Percentiles rank a stretch among this genome's conserved stretches.
Evolutionary conservation across 2,113 vertebrate species (phyloP).

Genomic region (Menura novaehollandiae): DNA sequence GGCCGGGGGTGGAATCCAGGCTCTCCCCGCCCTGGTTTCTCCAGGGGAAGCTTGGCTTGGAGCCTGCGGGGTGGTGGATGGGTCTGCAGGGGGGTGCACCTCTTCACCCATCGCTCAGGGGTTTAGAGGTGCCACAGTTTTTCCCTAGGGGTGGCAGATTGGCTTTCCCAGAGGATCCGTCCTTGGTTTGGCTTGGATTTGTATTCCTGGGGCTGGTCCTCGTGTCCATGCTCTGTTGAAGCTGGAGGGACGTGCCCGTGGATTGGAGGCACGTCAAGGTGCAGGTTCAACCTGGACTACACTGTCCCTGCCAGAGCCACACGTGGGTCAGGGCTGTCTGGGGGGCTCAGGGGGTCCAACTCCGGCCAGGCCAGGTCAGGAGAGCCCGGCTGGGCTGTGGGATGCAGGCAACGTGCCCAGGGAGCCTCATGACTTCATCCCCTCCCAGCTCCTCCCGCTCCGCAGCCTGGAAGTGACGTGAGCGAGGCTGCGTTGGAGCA

Average conservation of each 20-base stretch:
- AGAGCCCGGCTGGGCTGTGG: background rate
- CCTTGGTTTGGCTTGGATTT: background rate
- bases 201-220: background rate
- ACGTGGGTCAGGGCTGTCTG: rapidly evolving
- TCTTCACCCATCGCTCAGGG: rapidly evolving
- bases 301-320: background rate
- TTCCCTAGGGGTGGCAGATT: background rate
- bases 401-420: background rate
- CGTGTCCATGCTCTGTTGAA: background rate
- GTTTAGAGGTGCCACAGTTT: background rate
- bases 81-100: background rate
- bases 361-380: rapidly evolving
- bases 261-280: background rate
- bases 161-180: background rate
- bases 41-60: background rate
- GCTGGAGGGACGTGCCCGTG: rapidly evolving
- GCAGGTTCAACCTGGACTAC: background rate
- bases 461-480: background rate
- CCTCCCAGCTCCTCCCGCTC: background rate
- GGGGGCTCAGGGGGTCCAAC: background rate
- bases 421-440: slow-evolving; percentile 18
- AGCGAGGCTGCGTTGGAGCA: background rate
- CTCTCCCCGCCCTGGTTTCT: background rate
- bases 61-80: background rate
- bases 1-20: background rate